Evolutionary conservation across 2,113 vertebrate genomes (phyloP).

Genomic region (Setophaga coronata): DNA sequence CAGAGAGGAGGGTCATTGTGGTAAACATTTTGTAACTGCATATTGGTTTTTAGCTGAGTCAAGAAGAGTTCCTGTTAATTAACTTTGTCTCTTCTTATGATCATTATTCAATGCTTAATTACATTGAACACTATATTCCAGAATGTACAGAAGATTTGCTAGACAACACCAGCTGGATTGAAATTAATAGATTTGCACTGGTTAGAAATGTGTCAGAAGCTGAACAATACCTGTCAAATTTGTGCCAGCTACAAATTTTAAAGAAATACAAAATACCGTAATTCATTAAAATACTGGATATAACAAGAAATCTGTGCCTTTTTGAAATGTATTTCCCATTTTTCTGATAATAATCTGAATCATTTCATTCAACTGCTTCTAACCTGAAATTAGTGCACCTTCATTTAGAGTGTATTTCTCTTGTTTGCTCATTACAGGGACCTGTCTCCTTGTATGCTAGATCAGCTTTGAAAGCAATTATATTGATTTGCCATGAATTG

Average conservation of each 20-base stretch:
- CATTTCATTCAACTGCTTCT: neutral
- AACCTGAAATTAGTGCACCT: neutral
- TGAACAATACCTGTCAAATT: neutral
- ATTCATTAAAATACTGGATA: neutral
- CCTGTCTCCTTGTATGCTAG: neutral
- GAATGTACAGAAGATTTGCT: neutral
- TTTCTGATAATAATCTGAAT: neutral
- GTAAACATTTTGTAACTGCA: neutral
- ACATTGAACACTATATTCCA: neutral
- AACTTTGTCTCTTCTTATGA: neutral
- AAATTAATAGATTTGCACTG: neutral
- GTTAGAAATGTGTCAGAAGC: neutral
- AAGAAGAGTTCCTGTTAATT: neutral
- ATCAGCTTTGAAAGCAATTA: constrained; percentile 18
- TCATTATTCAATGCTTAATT: neutral
- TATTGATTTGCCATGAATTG: constrained; percentile 2
- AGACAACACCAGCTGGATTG: neutral
- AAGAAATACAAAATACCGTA: neutral
- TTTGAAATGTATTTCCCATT: neutral
- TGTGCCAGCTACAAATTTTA: neutral
- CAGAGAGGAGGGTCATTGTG: neutral
- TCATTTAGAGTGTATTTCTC: neutral
- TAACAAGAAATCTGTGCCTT: neutral
- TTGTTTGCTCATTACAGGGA: neutral
- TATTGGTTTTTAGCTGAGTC: neutral